Evolutionary conservation across 1,140 invertebrate genomes (phyloP), one percentile per base, ranked within the genome.

Genomic region (Drosophila sulfurigaster): DNA sequence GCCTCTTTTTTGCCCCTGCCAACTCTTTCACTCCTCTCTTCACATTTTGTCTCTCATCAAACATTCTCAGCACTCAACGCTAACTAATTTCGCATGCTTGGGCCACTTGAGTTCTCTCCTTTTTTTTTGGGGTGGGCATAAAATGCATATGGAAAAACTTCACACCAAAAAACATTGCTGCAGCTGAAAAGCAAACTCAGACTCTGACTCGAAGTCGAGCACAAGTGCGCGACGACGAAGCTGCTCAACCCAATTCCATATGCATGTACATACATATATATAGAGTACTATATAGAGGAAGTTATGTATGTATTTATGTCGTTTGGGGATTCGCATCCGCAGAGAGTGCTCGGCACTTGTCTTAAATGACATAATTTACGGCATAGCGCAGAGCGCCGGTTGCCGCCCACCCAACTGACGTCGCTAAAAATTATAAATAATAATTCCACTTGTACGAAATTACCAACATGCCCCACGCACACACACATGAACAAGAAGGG

Each of bases 361-460:
- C 83, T 87, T 80, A 87, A 87, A 87, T 87, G 83, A 87, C 83
- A 87, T 87, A 87, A 87, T 87, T 87, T 87, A 87, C 83, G 85
- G 83, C 80, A 78, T 88, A 81, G 83, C 78, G 83, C 83, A 87
- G 83, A 87, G 83, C 79, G 81, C 77, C 83, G 77, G 83, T 73
- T 68, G 13, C 30, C 83, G 83, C 83, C 83, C 83, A 87, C 83
- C 83, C 83, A 83, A 87, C 82, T 86, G 82, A 78, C 76, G 82
- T 74, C 79, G 70, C 78, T 75, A 82, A 88, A 87, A 88, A 88
- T 87, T 87, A 87, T 87, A 87, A 87, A 87, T 88, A 88, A 88
- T 87, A 87, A 88, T 86, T 87, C 83, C 83, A 87, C 85, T 83
- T 87, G 83, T 88, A 83, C 79, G 85, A 87, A 86, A 88, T 87